Conservation (phyloP, 53 echinoderm and acorn worm species). For the Mesocentrotus franciscanus region DNA sequence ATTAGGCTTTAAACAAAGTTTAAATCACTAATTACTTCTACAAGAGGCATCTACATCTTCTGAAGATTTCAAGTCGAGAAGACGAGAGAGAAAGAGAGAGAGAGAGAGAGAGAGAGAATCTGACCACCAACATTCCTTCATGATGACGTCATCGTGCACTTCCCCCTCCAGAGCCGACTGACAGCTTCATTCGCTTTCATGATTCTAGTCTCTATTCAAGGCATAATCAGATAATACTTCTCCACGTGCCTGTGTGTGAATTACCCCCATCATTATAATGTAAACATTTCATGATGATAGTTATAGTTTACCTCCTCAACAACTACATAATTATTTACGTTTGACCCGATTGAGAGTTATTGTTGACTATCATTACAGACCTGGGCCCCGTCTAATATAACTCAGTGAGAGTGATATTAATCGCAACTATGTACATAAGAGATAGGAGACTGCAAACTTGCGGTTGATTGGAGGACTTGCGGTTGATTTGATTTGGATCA, state of each 20-base stretch:
- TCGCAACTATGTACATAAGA: too few relatives aligned
- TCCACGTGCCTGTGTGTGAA: background rate
- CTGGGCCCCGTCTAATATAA: too few relatives aligned
- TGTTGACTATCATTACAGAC: background rate
- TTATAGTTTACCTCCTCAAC: background rate
- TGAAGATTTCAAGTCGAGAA: background rate
- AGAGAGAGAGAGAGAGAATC: background rate
- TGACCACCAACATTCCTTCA: conserved; percentile 21
- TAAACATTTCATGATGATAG: background rate
- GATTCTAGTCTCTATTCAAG: conserved; percentile 6
- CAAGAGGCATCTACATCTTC: conserved; percentile 16
- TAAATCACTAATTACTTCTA: background rate
- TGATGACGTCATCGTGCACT: conserved; percentile 9
- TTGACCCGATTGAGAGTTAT: background rate
- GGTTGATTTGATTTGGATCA: too few relatives aligned
- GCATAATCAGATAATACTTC: background rate
- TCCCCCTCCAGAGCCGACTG: conserved; percentile 11
- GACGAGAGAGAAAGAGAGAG: background rate
- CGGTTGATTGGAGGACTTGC: too few relatives aligned
- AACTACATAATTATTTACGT: background rate
- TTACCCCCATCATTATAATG: background rate
- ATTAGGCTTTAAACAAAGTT: too few relatives aligned
- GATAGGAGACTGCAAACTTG: too few relatives aligned
- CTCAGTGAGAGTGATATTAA: too few relatives aligned
- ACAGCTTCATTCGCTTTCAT: conserved; percentile 9